Evolutionary conservation across 1,140 invertebrate species (phyloP).

Genomic region (Ostrea edulis): DNA sequence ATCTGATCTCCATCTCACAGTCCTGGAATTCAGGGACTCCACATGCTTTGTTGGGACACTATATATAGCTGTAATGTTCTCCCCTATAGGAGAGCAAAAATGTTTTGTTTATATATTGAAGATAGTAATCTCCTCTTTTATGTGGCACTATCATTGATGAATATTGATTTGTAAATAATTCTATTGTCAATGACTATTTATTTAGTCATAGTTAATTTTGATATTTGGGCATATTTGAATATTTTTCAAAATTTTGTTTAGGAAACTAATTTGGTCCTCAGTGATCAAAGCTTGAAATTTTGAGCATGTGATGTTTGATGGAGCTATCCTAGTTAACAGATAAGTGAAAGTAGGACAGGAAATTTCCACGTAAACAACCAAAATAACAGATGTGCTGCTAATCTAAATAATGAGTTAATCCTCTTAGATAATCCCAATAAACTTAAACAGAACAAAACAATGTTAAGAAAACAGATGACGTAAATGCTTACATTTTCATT

Average conservation of each 20-base stretch:
- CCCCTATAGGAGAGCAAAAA: neutral
- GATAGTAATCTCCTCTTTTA: neutral
- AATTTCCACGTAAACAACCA: neutral
- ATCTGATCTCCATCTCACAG: too few species aligned
- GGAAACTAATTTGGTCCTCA: neutral
- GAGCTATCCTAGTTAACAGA: neutral
- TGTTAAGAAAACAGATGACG: constrained; percentile 17
- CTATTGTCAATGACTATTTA: neutral
- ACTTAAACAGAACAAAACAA: neutral
- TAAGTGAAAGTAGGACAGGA: neutral
- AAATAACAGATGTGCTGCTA: constrained; percentile 19
- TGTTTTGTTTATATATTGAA: neutral
- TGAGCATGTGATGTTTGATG: neutral
- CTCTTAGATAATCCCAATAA: neutral
- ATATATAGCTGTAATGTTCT: too few species aligned
- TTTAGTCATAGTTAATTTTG: too few species aligned
- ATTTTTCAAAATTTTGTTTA: neutral
- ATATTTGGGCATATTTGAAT: neutral
- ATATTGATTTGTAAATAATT: neutral
- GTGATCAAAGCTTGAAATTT: neutral
- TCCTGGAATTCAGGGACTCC: too few species aligned
- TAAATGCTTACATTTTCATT: neutral
- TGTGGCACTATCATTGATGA: neutral
- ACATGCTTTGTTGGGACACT: too few species aligned
- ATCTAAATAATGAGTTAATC: constrained; percentile 34